phyloP scores from a whole-genome alignment of 2,797 vertebrate genomes.

The Cuniculus paca region DNA sequence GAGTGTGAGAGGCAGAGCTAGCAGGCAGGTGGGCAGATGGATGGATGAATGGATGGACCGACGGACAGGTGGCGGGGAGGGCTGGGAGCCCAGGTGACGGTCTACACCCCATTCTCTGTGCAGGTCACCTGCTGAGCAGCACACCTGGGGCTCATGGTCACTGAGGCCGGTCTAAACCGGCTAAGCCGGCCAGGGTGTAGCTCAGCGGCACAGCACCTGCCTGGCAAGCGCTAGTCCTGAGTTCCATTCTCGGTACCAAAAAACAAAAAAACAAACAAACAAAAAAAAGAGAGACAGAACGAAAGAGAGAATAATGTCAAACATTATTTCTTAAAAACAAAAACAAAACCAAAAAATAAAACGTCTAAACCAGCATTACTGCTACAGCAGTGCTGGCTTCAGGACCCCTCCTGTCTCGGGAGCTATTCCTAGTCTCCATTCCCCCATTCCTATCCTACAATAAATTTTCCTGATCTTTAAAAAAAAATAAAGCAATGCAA shows the following conservation, averaged over 20 bases:
- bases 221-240: too few relatives aligned
- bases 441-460: too few relatives aligned
- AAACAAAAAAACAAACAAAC: too few relatives aligned
- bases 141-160: accelerated
- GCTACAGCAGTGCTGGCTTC: neutral
- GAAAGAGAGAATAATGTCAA: too few relatives aligned
- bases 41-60: neutral
- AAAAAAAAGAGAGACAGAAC: too few relatives aligned
- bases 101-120: neutral
- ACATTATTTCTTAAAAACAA: too few relatives aligned
- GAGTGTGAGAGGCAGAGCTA: neutral
- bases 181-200: neutral
- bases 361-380: neutral
- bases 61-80: neutral
- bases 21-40: neutral
- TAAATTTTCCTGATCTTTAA: too few relatives aligned
- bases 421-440: too few relatives aligned
- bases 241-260: too few relatives aligned
- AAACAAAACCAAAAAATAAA: too few relatives aligned
- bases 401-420: too few relatives aligned
- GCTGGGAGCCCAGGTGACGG: neutral
- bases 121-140: neutral
- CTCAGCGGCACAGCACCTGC: too few relatives aligned
- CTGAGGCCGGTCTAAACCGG: neutral
- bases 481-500: neutral